Evolutionary conservation across 1,140 invertebrate species (phyloP), one percentile per base, ranked within the genome.

Genomic region (Lepeophtheirus salmonis): DNA sequence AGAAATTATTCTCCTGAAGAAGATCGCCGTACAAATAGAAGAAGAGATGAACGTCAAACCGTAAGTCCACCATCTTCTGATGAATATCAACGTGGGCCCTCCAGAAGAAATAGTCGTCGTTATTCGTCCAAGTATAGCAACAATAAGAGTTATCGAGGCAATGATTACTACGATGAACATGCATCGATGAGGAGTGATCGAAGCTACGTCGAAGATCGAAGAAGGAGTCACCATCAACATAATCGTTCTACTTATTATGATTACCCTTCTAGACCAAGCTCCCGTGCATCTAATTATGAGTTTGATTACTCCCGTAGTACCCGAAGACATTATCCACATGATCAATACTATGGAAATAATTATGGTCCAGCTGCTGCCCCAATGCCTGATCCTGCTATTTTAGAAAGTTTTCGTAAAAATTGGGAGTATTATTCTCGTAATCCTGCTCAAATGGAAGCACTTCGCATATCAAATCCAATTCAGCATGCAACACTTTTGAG

Each of bases 321-420:
- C 52, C 20, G 20, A 20, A 14, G 18, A 14, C 23, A 54, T 20
- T 21, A 21, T 20, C 17, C n/a, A n/a, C 52, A 14, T 23, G 13
- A 54, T 21, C 17, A 23, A 18, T 54, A 54, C 17, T n/a, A n/a
- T n/a, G n/a, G n/a, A n/a, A n/a, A n/a, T n/a, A n/a, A n/a, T n/a
- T n/a, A n/a, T n/a, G n/a, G n/a, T n/a, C n/a, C n/a, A n/a, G n/a
- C n/a, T n/a, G 18, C 52, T n/a, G 14, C 20, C n/a, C 20, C 23
- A n/a, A 21, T 54, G 17, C 55, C 55, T 2, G 55, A 57, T 41
- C 55, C 23, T 2, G 26, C 13, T 12, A 16, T 25, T 10, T 26
- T 57, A 23, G 55, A 57, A 17, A 57, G 14, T 14, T 57, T 57
- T 21, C 16, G 26, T 21, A 57, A 57, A 23, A 24, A 57, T n/a